Conservation (phyloP, 2,113 vertebrate genomes). For the Mirounga angustirostris region DNA sequence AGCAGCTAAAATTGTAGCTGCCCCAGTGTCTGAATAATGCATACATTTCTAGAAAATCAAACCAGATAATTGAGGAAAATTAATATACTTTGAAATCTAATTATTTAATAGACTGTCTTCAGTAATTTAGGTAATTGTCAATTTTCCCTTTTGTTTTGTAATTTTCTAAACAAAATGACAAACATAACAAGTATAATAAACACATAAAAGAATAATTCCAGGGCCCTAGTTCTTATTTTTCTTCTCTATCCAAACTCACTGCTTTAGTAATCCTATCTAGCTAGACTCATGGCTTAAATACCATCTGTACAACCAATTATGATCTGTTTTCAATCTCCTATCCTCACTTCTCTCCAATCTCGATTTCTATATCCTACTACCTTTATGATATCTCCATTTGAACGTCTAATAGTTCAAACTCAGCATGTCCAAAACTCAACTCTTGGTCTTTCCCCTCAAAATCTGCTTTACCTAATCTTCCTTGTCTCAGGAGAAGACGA, state of each 20-base stretch:
- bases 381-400: neutral
- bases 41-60: conserved; percentile 57
- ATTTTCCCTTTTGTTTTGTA: conserved; percentile 32
- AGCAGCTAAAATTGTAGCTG: conserved; percentile 8
- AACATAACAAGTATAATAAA: neutral
- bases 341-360: neutral
- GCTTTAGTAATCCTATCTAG: neutral
- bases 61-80: neutral
- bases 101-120: conserved; percentile 9
- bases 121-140: conserved; percentile 20
- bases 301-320: neutral
- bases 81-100: conserved; percentile 34
- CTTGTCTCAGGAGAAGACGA: neutral
- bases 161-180: conserved; percentile 50
- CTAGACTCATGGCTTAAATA: neutral
- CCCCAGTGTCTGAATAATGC: neutral
- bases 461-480: neutral
- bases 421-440: neutral
- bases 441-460: neutral
- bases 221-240: neutral
- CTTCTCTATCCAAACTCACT: neutral
- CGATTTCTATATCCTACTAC: neutral
- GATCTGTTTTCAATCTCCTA: neutral
- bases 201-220: neutral
- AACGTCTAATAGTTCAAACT: neutral